Conservation (phyloP, 2,888 invertebrate genomes). For the Folsomia manolachei region DNA sequence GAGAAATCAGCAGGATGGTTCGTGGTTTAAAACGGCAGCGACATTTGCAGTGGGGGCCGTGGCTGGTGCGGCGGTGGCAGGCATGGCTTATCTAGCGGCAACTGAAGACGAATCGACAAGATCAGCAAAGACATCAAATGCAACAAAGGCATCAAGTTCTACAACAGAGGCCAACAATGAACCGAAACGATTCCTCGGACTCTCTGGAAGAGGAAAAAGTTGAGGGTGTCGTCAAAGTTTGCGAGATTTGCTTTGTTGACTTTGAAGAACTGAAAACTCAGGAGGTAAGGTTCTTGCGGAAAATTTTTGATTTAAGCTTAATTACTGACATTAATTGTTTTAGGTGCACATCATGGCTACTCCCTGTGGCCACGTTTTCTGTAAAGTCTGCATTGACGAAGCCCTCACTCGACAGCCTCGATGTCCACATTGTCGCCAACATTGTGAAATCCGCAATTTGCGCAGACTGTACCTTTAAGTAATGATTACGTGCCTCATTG, state of each 20-base stretch:
- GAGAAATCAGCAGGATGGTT: slow-evolving; percentile 21
- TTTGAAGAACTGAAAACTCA: slow-evolving; percentile 26
- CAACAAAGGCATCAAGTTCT: slow-evolving; percentile 19
- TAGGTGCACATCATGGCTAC: slow-evolving; percentile 30
- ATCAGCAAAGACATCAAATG: not conserved
- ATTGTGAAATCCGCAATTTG: not conserved
- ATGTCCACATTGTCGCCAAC: slow-evolving; percentile 27
- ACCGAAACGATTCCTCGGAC: not conserved
- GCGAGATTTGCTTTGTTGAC: slow-evolving; percentile 28
- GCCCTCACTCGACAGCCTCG: slow-evolving; percentile 17
- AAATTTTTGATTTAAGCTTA: no score
- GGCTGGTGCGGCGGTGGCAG: slow-evolving; percentile 26
- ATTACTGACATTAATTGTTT: no score
- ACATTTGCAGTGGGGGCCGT: slow-evolving; percentile 26
- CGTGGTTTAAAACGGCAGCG: slow-evolving; percentile 22
- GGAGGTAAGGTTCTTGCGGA: no score
- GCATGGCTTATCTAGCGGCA: slow-evolving; percentile 15
- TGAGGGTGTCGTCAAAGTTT: slow-evolving; percentile 24
- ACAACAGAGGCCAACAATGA: not conserved
- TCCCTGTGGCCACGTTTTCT: slow-evolving; percentile 32
- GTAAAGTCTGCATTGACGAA: slow-evolving; percentile 24
- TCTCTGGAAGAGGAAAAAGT: slow-evolving; percentile 18
- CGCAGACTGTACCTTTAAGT: slow-evolving; percentile 14
- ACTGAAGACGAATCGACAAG: slow-evolving; percentile 7
- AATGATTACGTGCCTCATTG: no score